Conservation (phyloP, 2,888 invertebrate genomes). For the Anoplius nigerrimus region DNA sequence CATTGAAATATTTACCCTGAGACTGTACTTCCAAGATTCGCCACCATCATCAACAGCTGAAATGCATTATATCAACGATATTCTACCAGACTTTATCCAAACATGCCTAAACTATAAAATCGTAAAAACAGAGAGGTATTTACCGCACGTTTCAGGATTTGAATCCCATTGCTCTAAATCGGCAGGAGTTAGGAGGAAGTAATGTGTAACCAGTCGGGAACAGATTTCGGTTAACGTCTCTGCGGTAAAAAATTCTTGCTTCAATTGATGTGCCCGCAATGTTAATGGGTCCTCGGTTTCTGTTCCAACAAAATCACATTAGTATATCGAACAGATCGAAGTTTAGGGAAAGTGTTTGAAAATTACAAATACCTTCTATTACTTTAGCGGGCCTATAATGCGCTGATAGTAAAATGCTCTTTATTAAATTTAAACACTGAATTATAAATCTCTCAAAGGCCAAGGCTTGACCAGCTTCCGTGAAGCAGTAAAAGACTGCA, state of each 20-base stretch:
- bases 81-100: too few species aligned
- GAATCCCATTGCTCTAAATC: conserved; percentile 92
- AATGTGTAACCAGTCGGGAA: conserved; percentile 89
- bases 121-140: conserved; percentile 13
- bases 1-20: conserved; percentile 81
- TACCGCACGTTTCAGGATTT: conserved; percentile 93
- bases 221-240: conserved; percentile 88
- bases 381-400: conserved; percentile 80
- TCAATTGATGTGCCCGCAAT: conserved; percentile 82
- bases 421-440: conserved; percentile 92
- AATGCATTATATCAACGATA: conserved; percentile 4
- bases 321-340: conserved; percentile 34
- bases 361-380: conserved; percentile 34
- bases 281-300: conserved; percentile 73
- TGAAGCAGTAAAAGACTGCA: conserved; percentile 90
- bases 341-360: conserved; percentile 13
- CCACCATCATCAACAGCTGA: conserved; percentile 86
- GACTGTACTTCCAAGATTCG: conserved; percentile 95
- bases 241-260: conserved; percentile 85
- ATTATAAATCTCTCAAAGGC: conserved; percentile 92
- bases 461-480: conserved; percentile 85
- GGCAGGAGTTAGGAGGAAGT: conserved; percentile 88
- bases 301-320: conserved; percentile 9
- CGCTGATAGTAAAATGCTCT: conserved; percentile 86
- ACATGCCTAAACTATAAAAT: background rate